These are phyloP conservation scores for Glareola pratincola DNA, from an alignment of 2,113 vertebrate species.

Conservation along the genomic window DNA sequence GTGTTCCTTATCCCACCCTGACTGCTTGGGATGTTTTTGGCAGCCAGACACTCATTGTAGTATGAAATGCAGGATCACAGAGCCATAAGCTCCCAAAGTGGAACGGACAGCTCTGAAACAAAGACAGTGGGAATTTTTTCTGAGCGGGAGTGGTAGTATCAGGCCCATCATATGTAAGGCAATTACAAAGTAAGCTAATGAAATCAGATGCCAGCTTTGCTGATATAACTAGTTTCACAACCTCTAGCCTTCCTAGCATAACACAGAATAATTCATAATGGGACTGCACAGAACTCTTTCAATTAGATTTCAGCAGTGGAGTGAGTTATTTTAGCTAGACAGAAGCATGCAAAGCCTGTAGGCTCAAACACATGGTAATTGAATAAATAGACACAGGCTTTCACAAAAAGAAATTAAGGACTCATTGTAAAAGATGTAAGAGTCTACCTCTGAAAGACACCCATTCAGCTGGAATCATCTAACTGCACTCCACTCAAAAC, in stretches of 20 bases:
- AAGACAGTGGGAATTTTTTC: not conserved
- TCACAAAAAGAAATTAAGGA: conserved; percentile 50
- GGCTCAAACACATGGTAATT: conserved; percentile 33
- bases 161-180: not conserved
- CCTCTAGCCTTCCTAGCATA: conserved; percentile 58
- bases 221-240: conserved; percentile 61
- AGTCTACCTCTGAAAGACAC: not conserved
- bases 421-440: conserved; percentile 9
- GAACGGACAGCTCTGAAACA: conserved; percentile 10
- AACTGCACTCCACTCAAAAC: conserved; percentile 11
- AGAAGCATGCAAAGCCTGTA: conserved; percentile 40
- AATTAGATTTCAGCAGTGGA: conserved; percentile 68
- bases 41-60: not conserved
- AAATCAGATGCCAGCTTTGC: conserved; percentile 58
- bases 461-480: not conserved
- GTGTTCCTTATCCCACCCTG: not conserved
- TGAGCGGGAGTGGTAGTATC: not conserved
- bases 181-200: conserved; percentile 58
- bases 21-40: not conserved
- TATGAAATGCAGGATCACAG: not conserved
- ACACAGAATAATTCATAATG: conserved; percentile 72
- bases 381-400: conserved; percentile 47
- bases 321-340: conserved; percentile 62
- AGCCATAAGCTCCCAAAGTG: not conserved
- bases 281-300: conserved; percentile 59